Evolutionary conservation across 2,888 invertebrate species (phyloP).

Genomic region (Drosophila tanythrix): DNA sequence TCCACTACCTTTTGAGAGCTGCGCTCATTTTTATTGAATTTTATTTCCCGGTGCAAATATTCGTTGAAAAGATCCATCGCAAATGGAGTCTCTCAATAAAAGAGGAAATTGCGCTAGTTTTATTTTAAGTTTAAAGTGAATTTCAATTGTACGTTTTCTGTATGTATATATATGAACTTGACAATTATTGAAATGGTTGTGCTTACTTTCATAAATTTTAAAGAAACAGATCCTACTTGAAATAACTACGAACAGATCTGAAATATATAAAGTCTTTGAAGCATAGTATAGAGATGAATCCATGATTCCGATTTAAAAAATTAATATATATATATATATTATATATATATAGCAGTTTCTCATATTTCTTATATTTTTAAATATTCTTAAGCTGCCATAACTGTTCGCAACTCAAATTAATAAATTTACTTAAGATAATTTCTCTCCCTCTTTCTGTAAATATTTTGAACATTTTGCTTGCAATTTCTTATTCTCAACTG

Average conservation of each 20-base stretch:
- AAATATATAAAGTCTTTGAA: accelerated
- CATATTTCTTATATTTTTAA: neutral
- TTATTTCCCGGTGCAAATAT: no score
- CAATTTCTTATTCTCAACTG: neutral
- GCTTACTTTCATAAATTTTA: neutral
- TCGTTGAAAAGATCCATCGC: neutral
- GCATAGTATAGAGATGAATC: neutral
- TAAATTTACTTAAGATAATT: no score
- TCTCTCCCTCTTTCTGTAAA: no score
- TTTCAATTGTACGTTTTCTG: neutral
- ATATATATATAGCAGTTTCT: neutral
- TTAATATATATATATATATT: no score
- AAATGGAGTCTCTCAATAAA: neutral
- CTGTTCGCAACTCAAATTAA: no score
- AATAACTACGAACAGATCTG: neutral
- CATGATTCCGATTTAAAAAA: neutral
- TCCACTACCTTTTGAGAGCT: neutral
- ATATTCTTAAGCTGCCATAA: neutral
- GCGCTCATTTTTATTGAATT: neutral
- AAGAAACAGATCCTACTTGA: neutral
- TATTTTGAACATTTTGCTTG: neutral
- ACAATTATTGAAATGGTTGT: neutral
- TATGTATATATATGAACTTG: neutral
- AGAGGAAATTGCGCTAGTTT: neutral
- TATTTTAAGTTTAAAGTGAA: neutral